A percentile compares a stretch with the other conserved stretches of the same genome.
phyloP scores from a whole-genome alignment of 2,797 vertebrate genomes.

The Spinus pinus region DNA sequence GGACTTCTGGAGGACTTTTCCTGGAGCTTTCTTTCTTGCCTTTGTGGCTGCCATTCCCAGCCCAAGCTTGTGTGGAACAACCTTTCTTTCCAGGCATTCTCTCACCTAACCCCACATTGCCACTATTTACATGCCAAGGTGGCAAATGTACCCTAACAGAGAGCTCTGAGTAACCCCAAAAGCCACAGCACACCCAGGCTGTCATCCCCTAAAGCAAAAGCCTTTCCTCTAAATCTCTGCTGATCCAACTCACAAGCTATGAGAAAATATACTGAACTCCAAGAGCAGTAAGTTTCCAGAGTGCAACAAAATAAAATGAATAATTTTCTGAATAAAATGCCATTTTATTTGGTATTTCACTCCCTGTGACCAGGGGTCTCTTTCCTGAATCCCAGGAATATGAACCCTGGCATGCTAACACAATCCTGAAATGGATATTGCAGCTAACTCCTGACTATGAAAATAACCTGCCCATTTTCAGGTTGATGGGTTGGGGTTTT shows the following conservation, averaged over 20 bases:
- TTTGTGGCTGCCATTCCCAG: not conserved
- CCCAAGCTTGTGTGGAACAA: not conserved
- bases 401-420: not conserved
- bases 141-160: not conserved
- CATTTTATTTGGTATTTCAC: not conserved
- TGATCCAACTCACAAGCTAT: not conserved
- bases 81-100: not conserved
- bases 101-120: not conserved
- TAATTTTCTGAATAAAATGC: not conserved
- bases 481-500: not conserved
- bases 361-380: not conserved
- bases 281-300: not conserved
- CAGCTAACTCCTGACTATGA: not conserved
- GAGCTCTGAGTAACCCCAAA: not conserved
- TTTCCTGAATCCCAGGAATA: not conserved
- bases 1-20: not conserved
- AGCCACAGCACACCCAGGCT: fast-evolving
- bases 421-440: not conserved
- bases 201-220: not conserved
- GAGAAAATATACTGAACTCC: not conserved
- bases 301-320: not conserved
- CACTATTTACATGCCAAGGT: not conserved
- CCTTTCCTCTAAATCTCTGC: not conserved
- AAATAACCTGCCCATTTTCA: not conserved
- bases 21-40: not conserved